These are phyloP conservation scores for Musca domestica DNA, from an alignment of 1,140 invertebrate genomes.

Conservation along the genomic window DNA sequence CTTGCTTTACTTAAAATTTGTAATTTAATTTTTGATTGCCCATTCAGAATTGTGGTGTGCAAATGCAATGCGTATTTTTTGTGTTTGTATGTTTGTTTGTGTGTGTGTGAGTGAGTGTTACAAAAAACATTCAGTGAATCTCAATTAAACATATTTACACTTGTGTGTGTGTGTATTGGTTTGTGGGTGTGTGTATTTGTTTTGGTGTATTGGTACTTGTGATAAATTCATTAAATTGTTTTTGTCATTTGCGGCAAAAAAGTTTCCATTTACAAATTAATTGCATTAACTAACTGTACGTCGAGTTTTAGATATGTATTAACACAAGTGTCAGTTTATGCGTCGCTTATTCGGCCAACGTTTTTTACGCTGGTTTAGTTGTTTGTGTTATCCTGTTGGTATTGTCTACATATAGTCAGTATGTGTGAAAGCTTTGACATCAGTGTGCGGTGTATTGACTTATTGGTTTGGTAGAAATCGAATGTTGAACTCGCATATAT, in stretches of 20 bases:
- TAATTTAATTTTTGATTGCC: too few relatives aligned
- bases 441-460: too few relatives aligned
- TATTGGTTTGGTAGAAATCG: too few relatives aligned
- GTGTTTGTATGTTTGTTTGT: neutral
- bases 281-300: constrained; percentile 16
- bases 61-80: neutral
- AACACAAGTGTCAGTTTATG: constrained; percentile 15
- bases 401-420: neutral
- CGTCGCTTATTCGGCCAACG: neutral
- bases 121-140: too few relatives aligned
- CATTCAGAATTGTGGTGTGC: neutral
- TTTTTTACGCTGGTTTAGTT: neutral
- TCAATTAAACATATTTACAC: too few relatives aligned
- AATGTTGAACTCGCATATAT: too few relatives aligned
- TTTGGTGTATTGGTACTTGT: neutral
- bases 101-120: too few relatives aligned
- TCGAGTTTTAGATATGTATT: constrained; percentile 17
- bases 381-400: neutral
- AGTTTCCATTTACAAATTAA: constrained; percentile 8
- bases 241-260: neutral
- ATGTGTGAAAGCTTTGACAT: neutral
- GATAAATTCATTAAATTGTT: constrained; percentile 19
- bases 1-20: too few relatives aligned
- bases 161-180: neutral
- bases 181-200: neutral